These are phyloP conservation scores for Meda fulgida DNA, from an alignment of 2,797 vertebrate genomes.

Conservation along the genomic window DNA sequence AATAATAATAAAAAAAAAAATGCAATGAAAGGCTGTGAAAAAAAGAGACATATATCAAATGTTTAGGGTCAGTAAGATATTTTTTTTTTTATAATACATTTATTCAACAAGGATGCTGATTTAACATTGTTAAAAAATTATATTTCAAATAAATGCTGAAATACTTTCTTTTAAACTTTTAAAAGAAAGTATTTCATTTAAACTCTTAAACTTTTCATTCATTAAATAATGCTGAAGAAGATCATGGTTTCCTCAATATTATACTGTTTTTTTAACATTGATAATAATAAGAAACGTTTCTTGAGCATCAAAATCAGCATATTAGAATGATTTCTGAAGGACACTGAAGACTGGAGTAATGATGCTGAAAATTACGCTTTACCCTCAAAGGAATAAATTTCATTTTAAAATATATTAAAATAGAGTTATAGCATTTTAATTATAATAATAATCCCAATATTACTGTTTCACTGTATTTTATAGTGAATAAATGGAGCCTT, in stretches of 20 bases:
- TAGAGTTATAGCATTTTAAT: too few species aligned
- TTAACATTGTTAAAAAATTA: not conserved
- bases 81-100: not conserved
- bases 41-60: not conserved
- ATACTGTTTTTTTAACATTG: too few species aligned
- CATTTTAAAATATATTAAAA: too few species aligned
- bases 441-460: not conserved
- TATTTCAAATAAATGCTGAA: not conserved
- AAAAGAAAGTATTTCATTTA: too few species aligned
- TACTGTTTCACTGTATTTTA: not conserved
- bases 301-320: not conserved
- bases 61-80: not conserved
- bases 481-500: not conserved
- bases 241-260: not conserved
- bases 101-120: not conserved
- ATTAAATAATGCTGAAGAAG: not conserved
- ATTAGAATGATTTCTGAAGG: not conserved
- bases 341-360: not conserved
- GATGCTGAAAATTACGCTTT: not conserved
- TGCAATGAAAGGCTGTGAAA: not conserved
- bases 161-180: not conserved
- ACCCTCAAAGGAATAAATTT: too few species aligned
- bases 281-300: too few species aligned
- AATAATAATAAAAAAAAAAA: too few species aligned
- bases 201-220: not conserved